Conservation (phyloP, 1,140 invertebrate species). For the Bombus sylvicola region DNA sequence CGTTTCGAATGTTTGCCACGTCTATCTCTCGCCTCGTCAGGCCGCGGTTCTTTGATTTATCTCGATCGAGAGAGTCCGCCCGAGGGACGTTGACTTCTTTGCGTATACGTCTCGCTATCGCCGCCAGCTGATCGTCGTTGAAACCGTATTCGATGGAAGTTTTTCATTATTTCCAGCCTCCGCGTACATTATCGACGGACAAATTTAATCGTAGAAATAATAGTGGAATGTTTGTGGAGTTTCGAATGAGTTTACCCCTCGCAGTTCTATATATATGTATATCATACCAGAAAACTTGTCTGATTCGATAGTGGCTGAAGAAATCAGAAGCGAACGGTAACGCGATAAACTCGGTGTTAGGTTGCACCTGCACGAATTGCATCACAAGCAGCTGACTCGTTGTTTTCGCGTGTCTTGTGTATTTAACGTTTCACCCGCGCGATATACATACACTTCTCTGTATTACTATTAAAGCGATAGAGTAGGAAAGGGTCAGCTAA, state of each 20-base stretch:
- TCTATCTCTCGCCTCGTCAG: constrained; percentile 52
- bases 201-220: not conserved
- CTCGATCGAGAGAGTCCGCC: constrained; percentile 35
- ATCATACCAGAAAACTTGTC: not conserved
- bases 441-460: not conserved
- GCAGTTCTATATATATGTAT: not conserved
- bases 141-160: not conserved
- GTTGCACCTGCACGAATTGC: constrained; percentile 49
- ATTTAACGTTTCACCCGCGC: constrained; percentile 11
- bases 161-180: not conserved
- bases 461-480: constrained; percentile 3
- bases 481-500: constrained; percentile 2
- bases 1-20: constrained; percentile 60
- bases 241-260: no score
- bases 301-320: not conserved
- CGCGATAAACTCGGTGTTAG: constrained; percentile 15
- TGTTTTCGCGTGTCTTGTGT: constrained; percentile 19
- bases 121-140: not conserved
- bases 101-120: not conserved
- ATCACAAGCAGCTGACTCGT: constrained; percentile 36
- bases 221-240: no score
- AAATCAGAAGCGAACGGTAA: constrained; percentile 27
- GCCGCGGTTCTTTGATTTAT: constrained; percentile 43
- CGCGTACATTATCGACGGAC: not conserved
- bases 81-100: constrained; percentile 53